Conservation (phyloP, 2,797 vertebrate genomes). For the Falco biarmicus region DNA sequence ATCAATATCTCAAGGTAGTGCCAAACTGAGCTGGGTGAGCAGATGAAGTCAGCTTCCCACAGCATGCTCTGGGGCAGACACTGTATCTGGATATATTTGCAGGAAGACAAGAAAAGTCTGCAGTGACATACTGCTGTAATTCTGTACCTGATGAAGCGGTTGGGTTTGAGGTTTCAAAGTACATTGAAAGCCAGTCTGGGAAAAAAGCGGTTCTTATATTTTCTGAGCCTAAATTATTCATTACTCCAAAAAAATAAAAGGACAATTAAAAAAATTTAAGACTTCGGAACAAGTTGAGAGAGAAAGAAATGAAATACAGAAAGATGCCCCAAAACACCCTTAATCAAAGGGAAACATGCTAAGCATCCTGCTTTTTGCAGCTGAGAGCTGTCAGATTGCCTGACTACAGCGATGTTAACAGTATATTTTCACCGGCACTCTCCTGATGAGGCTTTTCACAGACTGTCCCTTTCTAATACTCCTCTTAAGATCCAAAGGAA, state of each 20-base stretch:
- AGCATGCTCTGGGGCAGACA: neutral
- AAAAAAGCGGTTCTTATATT: accelerated
- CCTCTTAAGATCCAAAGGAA: neutral
- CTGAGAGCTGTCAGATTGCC: neutral
- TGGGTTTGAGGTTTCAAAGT: neutral
- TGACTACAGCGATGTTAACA: neutral
- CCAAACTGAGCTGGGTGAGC: accelerated
- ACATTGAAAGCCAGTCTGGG: neutral
- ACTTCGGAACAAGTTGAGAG: neutral
- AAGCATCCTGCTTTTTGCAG: neutral
- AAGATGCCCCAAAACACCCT: neutral
- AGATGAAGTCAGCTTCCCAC: neutral
- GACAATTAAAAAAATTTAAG: neutral
- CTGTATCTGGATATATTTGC: neutral
- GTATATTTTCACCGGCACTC: neutral
- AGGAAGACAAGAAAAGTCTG: neutral
- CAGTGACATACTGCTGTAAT: neutral
- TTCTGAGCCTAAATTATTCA: constrained; percentile 8
- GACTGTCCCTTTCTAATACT: neutral
- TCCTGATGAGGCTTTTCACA: neutral
- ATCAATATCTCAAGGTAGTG: neutral
- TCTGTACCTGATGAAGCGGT: neutral
- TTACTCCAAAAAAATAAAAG: neutral
- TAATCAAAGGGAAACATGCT: neutral
- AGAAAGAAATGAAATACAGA: neutral